Evolutionary conservation across 2,113 vertebrate species (phyloP).

Genomic region (Ochotona princeps): DNA sequence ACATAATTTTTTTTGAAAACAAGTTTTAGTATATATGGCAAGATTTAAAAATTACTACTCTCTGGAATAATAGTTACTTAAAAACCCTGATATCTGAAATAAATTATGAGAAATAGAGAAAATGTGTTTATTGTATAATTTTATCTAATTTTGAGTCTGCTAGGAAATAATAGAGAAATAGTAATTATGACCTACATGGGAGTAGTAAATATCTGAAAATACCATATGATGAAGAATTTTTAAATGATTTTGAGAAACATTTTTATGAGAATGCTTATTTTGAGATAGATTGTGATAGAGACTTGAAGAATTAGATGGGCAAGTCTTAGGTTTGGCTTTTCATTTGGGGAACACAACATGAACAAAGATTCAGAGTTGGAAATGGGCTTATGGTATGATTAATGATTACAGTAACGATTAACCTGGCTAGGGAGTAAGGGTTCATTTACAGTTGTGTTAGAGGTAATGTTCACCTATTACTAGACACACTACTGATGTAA

Average conservation of each 20-base stretch:
- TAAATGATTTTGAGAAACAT: conserved; percentile 22
- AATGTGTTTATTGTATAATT: conserved; percentile 37
- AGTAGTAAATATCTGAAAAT: conserved; percentile 1
- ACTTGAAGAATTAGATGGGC: not conserved
- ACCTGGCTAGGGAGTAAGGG: not conserved
- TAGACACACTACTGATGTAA: not conserved
- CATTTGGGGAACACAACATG: not conserved
- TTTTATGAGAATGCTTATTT: conserved; percentile 44
- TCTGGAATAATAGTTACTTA: not conserved
- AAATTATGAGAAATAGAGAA: conserved; percentile 35
- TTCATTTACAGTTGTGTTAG: conserved; percentile 1
- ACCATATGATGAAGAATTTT: not conserved
- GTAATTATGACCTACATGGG: conserved; percentile 7
- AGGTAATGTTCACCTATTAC: not conserved
- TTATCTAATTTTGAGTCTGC: not conserved
- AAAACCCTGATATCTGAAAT: conserved; percentile 8
- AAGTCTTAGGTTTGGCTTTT: conserved; percentile 3
- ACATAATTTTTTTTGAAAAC: conserved; percentile 30
- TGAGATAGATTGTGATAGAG: not conserved
- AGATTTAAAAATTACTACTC: conserved; percentile 22
- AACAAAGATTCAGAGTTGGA: conserved; percentile 18
- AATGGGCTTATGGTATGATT: conserved; percentile 1
- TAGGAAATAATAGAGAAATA: conserved; percentile 15
- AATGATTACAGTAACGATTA: conserved; percentile 13
- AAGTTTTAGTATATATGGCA: conserved; percentile 17